These are phyloP conservation scores for Cygnus olor DNA, from an alignment of 2,797 vertebrate species.

Conservation along the genomic window DNA sequence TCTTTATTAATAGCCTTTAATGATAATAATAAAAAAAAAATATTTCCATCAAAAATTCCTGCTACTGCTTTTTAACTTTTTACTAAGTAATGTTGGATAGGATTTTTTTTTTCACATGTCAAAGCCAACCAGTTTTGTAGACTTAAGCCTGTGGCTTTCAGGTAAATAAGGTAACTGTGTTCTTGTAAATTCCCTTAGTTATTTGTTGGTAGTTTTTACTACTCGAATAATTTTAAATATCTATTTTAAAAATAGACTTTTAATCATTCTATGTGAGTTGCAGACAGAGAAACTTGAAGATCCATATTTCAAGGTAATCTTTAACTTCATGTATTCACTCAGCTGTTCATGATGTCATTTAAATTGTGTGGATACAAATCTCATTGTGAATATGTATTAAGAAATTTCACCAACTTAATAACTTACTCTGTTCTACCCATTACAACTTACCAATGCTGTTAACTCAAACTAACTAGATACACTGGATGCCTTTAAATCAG, in stretches of 20 bases:
- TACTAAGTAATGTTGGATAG: neutral
- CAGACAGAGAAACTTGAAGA: neutral
- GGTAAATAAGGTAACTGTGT: neutral
- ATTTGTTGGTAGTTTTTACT: neutral
- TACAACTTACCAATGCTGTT: neutral
- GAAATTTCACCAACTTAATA: neutral
- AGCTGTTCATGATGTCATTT: neutral
- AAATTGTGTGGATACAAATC: neutral
- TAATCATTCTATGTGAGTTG: neutral
- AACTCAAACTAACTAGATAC: neutral
- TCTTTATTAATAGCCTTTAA: slow-evolving; percentile 89
- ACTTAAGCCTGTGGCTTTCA: neutral
- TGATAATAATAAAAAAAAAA: neutral
- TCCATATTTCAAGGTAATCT: neutral
- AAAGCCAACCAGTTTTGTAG: neutral
- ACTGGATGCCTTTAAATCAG: neutral
- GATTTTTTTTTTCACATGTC: neutral
- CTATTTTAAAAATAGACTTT: neutral
- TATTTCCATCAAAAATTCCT: neutral
- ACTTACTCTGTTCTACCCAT: neutral
- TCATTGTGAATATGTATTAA: neutral
- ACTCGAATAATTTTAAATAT: neutral
- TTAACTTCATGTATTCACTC: neutral
- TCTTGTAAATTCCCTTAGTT: neutral
- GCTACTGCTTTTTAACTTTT: neutral